These are phyloP conservation scores for Taphrorychus bicolor DNA, from an alignment of 2,888 invertebrate species.

Conservation along the genomic window DNA sequence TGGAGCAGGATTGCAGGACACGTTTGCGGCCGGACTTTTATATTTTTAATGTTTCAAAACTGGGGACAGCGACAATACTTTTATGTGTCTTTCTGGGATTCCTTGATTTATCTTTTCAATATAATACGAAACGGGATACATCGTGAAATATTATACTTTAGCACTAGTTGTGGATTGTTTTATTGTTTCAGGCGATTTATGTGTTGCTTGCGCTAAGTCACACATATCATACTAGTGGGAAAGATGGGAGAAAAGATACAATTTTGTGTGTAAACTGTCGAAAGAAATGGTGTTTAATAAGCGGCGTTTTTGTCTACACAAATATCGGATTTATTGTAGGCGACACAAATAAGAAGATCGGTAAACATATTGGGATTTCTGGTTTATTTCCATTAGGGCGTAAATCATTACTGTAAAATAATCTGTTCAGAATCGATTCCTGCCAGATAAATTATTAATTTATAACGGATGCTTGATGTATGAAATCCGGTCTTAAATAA, in stretches of 20 bases:
- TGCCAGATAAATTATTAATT: constrained; percentile 25
- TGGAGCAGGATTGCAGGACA: constrained; percentile 29
- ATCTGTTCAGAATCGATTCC: constrained; percentile 33
- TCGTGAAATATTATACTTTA: constrained; percentile 37
- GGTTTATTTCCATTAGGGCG: too few species aligned
- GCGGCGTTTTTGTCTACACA: too few species aligned
- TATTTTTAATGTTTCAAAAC: constrained; percentile 44
- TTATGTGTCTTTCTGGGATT: constrained; percentile 46
- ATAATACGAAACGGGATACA: constrained; percentile 40
- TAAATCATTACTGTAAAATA: not conserved
- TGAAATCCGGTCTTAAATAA: constrained; percentile 29
- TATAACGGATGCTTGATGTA: constrained; percentile 13
- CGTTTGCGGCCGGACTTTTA: constrained; percentile 46
- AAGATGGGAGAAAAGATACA: not conserved
- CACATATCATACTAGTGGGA: constrained; percentile 9
- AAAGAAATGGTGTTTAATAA: too few species aligned
- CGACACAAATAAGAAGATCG: too few species aligned
- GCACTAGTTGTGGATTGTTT: constrained; percentile 36
- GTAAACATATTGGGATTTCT: too few species aligned
- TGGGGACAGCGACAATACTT: constrained; percentile 46
- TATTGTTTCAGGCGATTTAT: constrained; percentile 25
- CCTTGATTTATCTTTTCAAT: constrained; percentile 48
- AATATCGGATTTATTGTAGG: too few species aligned
- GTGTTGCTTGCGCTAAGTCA: constrained; percentile 16
- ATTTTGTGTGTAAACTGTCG: too few species aligned